Base-by-base conservation (phyloP, 2,797 vertebrate genomes). In the Coranthus polyacanthus region DNA sequence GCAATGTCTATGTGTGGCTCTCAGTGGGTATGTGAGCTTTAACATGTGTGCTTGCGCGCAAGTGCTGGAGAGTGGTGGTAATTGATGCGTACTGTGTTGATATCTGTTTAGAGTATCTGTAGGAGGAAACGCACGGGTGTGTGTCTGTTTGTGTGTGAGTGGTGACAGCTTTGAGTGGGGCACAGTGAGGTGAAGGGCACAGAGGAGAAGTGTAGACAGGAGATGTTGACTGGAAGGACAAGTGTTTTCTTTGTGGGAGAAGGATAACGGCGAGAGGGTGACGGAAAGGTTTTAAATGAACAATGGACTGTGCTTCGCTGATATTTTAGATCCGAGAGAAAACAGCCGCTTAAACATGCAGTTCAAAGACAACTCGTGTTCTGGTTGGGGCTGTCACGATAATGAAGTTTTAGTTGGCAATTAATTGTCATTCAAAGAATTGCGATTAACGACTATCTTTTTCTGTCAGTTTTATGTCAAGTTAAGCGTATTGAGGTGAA, bases 181-280 rank as follows among this genome's bases (percentile, higher is more conserved):
- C 20, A 11, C 47, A 32, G 45, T 49, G 74, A 82, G 83, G 83
- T 85, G 79, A 86, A 89, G 85, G 81, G 42, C 77, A 73, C 56
- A 52, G 36, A 72, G 51, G 39, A 70, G 60, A 79, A 37, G 65
- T 75, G 82, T 41, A 62, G 75, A 79, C 66, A 73, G 50, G 51
- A 55, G 74, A 22, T 75, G 73, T 80, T 78, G 73, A 88, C 72
- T 73, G 67, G 53, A 67, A 72, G 71, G 67, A 75, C 70, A 68
- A 77, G 52, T 53, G 52, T 45, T 41, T 68, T 56, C 58, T 75
- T 64, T 73, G 53, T 69, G 56, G 71, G 49, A 82, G 44, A 50
- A 21, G 13, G 47, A 72, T 58, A 73, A 68, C 37, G 43, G 37
- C 46, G 6, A 46, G 21, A 36, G 13, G 42, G 22, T 57, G 71